Evolutionary conservation across 2,888 invertebrate genomes (phyloP).

Genomic region (Anticlea derivata): DNA sequence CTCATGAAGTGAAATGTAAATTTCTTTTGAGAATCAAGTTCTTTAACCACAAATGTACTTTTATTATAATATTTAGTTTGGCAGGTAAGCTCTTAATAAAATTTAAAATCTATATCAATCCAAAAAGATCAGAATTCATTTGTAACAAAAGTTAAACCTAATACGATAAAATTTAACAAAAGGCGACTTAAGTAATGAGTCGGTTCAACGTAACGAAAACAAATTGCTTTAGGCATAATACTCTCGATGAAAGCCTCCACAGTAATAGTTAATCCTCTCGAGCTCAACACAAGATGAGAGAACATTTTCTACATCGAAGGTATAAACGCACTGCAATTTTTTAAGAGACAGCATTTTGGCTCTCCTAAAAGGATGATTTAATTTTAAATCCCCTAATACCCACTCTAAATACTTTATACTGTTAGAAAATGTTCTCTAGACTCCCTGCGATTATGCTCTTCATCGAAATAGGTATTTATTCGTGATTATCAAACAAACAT

Average conservation of each 20-base stretch:
- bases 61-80: too few relatives aligned
- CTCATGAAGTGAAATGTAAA: too few relatives aligned
- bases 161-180: conserved; percentile 34
- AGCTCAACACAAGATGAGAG: conserved; percentile 35
- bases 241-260: conserved; percentile 45
- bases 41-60: too few relatives aligned
- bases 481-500: too few relatives aligned
- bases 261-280: conserved; percentile 48
- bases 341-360: conserved; percentile 13
- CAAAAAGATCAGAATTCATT: conserved; percentile 24
- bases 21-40: too few relatives aligned
- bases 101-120: conserved; percentile 18
- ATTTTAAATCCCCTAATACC: background rate
- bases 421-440: too few relatives aligned
- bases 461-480: too few relatives aligned
- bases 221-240: conserved; percentile 49
- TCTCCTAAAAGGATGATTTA: background rate
- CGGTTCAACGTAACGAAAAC: conserved; percentile 48
- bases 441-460: too few relatives aligned
- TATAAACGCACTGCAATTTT: conserved; percentile 25
- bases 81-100: background rate
- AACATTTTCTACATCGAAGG: conserved; percentile 25
- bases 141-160: conserved; percentile 30
- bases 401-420: too few relatives aligned
- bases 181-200: conserved; percentile 45